Conservation (phyloP, 1,140 invertebrate species). For the Coenobita brevimanus region DNA sequence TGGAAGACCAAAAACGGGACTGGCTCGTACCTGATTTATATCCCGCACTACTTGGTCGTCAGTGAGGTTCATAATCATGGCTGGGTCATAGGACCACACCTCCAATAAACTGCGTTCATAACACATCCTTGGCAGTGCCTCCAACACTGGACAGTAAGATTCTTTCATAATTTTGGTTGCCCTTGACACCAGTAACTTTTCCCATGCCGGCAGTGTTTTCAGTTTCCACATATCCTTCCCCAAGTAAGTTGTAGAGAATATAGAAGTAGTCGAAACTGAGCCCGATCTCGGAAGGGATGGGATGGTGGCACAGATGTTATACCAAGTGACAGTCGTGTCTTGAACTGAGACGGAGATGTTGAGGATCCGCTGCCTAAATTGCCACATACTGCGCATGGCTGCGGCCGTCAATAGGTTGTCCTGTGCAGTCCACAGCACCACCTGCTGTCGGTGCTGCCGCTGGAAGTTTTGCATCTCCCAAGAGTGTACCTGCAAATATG, state of each 20-base stretch:
- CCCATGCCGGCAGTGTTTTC: background rate
- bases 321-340: background rate
- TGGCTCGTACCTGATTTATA: background rate
- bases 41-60: conserved; percentile 22
- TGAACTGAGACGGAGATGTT: background rate
- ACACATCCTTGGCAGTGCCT: background rate
- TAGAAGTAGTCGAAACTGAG: too few relatives aligned
- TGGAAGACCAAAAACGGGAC: background rate
- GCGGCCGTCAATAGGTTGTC: conserved; percentile 78
- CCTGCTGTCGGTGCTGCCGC: conserved; percentile 72
- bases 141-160: background rate
- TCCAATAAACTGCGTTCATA: conserved; percentile 39
- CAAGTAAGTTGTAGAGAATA: too few relatives aligned
- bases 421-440: conserved; percentile 79
- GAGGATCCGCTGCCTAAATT: conserved; percentile 6
- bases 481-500: conserved; percentile 2
- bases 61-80: conserved; percentile 13
- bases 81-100: conserved; percentile 23
- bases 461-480: conserved; percentile 11
- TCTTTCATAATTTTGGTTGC: background rate
- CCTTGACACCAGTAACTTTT: background rate
- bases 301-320: background rate
- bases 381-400: conserved; percentile 71
- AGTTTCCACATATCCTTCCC: background rate
- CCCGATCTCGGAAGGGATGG: background rate